Percentiles rank a stretch among this genome's conserved stretches.
These are phyloP conservation scores for Drosophila carrolli DNA, from an alignment of 1,140 invertebrate genomes.

Conservation along the genomic window DNA sequence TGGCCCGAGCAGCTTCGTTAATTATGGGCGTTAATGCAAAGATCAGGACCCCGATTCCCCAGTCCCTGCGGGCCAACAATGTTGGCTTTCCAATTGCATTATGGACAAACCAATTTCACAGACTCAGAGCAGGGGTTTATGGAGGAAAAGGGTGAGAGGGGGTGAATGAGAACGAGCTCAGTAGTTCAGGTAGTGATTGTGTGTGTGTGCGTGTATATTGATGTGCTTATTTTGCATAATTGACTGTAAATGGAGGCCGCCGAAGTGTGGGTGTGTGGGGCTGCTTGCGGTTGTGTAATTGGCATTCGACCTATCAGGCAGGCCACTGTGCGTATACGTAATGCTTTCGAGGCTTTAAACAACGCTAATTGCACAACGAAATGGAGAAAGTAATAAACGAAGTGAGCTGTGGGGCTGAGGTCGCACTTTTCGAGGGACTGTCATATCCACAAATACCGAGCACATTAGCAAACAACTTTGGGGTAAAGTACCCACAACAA, in stretches of 20 bases:
- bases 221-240: conserved; percentile 77
- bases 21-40: conserved; percentile 60
- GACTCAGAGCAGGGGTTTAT: conserved; percentile 4
- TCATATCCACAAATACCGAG: conserved; percentile 43
- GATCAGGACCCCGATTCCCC: conserved; percentile 27
- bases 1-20: conserved; percentile 38
- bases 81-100: conserved; percentile 58
- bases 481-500: conserved; percentile 33
- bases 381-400: conserved; percentile 15
- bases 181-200: conserved; percentile 24
- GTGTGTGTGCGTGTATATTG: conserved; percentile 31
- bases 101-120: conserved; percentile 53
- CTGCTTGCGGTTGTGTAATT: conserved; percentile 59
- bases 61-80: conserved; percentile 8
- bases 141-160: background rate
- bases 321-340: conserved; percentile 44
- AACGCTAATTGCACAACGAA: conserved; percentile 54
- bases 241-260: conserved; percentile 59
- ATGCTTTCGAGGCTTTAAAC: conserved; percentile 50
- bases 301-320: conserved; percentile 33
- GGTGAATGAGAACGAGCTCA: background rate
- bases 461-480: conserved; percentile 50
- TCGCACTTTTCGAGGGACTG: conserved; percentile 24
- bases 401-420: background rate
- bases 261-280: conserved; percentile 8